These are phyloP conservation scores for Ophion ventricosus DNA, from an alignment of 2,888 invertebrate species.

Conservation along the genomic window DNA sequence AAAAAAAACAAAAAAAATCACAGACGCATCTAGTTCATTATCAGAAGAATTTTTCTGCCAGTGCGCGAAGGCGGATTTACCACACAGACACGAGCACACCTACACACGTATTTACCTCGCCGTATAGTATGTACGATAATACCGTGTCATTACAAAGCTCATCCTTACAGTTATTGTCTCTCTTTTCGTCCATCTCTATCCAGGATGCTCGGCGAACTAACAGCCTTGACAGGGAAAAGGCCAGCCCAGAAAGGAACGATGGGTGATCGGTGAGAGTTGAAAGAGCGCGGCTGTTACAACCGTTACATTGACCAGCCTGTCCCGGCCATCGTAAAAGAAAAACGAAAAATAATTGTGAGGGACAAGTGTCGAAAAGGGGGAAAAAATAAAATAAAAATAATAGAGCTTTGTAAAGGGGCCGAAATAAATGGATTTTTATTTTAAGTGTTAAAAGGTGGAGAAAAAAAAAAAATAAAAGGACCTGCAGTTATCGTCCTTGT, in stretches of 20 bases:
- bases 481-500: neutral
- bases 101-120: neutral
- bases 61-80: too few relatives aligned
- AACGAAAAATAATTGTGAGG: neutral
- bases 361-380: neutral
- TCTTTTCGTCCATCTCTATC: slow-evolving; percentile 3
- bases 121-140: slow-evolving; percentile 50
- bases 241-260: slow-evolving; percentile 39
- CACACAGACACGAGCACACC: neutral
- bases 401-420: too few relatives aligned
- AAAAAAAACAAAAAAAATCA: too few relatives aligned
- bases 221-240: slow-evolving; percentile 60
- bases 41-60: too few relatives aligned
- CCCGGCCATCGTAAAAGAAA: neutral
- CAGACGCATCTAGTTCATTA: too few relatives aligned
- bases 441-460: neutral
- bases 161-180: neutral
- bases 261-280: slow-evolving; percentile 54
- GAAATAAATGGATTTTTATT: too few relatives aligned
- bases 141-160: slow-evolving; percentile 59
- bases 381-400: too few relatives aligned
- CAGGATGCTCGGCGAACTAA: slow-evolving; percentile 53
- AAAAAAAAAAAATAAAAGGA: neutral
- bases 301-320: neutral
- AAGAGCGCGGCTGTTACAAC: slow-evolving; percentile 20